A percentile compares a stretch with the other conserved stretches of the same genome.
Evolutionary conservation across 2,888 invertebrate genomes (phyloP).

Genomic region (Malachius bipustulatus): DNA sequence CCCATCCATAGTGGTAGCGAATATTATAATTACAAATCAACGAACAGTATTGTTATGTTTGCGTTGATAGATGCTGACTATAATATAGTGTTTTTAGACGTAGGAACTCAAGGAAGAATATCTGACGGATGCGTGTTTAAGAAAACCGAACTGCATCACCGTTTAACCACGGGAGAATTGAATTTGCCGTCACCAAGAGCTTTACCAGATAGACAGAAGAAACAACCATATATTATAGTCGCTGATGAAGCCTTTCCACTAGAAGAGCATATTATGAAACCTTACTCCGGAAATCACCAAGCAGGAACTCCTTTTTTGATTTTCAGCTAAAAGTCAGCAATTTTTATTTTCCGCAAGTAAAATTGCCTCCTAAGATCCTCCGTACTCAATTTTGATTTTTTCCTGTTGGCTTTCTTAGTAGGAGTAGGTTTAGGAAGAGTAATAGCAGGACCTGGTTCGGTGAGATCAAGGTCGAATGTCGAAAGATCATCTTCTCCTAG

Average conservation of each 20-base stretch:
- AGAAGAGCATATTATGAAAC: slow-evolving; percentile 17
- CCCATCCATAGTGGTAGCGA: slow-evolving; percentile 20
- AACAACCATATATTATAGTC: slow-evolving; percentile 17
- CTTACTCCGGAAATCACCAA: slow-evolving; percentile 16
- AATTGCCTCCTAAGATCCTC: too few species aligned
- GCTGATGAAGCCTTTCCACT: slow-evolving; percentile 15
- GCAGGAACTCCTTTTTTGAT: slow-evolving; percentile 15
- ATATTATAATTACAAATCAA: slow-evolving; percentile 24
- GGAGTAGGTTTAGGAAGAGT: too few species aligned
- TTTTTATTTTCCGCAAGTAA: too few species aligned
- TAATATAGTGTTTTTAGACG: slow-evolving; percentile 22
- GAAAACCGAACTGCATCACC: slow-evolving; percentile 13
- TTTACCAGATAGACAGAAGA: slow-evolving; percentile 12
- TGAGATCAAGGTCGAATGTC: too few species aligned
- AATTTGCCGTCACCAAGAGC: slow-evolving; percentile 13
- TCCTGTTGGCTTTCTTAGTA: too few species aligned
- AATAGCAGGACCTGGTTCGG: too few species aligned
- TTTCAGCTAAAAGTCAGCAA: slow-evolving; percentile 16
- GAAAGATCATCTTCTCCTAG: slow-evolving; percentile 17
- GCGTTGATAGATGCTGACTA: slow-evolving; percentile 22
- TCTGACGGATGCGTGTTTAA: slow-evolving; percentile 19
- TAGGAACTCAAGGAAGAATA: slow-evolving; percentile 23
- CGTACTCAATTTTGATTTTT: too few species aligned
- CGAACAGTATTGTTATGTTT: slow-evolving; percentile 23
- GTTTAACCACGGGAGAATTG: slow-evolving; percentile 11